Base-by-base conservation (phyloP, 2,797 vertebrate species). In the Rhynchonycteris naso region DNA sequence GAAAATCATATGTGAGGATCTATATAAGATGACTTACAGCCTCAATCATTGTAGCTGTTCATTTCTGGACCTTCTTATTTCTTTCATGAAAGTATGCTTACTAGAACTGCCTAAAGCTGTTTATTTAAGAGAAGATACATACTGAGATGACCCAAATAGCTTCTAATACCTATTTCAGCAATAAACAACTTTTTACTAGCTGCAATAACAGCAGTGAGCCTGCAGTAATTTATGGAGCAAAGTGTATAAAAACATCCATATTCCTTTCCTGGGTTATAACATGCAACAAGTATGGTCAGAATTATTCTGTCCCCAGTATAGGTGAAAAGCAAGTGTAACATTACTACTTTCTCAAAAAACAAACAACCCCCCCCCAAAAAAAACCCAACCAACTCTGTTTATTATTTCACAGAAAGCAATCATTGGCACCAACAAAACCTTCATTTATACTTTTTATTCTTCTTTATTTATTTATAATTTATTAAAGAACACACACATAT, bases 401-500 rank as follows among this genome's bases (percentile, higher is more conserved):
- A 59, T 43, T 56, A 74, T 66, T 83, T n/a, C 50, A 61, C 11
- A 94, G 66, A 93, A 58, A 90, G 66, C 59, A n/a, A 38, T 84
- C 28, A 50, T 15, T 71, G 35, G 68, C 30, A 68, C 47, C 33
- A 63, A 68, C 14, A 72, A 85, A 85, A 63, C 11, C 8, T 69
- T 58, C 33, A 72, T 59, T 89, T 86, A n/a, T 47, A 52, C 12
- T 66, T 75, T 85, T 69, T 35, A 50, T 8, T 28, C 50, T 90
- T 96, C 54, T 65, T 18, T 72, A 38, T 28, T 90, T 50, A 72
- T 50, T 83, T 71, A 81, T 19, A 90, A 81, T 16, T 80, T 85
- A 80, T 58, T 89, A 79, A 75, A 35, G 89, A 68, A 81, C 16
- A 7, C 12, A 59, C 1, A 54, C 28, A 88, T 6, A 43, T 22